These are phyloP conservation scores for Falcunculus frontatus DNA, from an alignment of 2,113 vertebrate genomes.

Conservation along the genomic window DNA sequence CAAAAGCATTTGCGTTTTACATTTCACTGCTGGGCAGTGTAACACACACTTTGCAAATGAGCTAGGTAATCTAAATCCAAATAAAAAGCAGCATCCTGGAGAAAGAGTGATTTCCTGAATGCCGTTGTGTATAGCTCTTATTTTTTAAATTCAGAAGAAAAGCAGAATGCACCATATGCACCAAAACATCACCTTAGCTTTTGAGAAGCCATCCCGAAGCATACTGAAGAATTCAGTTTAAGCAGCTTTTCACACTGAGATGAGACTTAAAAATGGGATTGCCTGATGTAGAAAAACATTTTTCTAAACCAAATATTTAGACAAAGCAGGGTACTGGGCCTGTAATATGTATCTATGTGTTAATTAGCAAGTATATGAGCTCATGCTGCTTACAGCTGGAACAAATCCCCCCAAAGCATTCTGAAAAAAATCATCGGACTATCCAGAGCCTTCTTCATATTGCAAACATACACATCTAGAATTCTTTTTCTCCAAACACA, in stretches of 20 bases:
- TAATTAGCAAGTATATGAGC: background rate
- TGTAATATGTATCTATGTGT: background rate
- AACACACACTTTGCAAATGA: background rate
- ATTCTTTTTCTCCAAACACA: background rate
- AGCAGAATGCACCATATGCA: background rate
- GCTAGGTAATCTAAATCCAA: background rate
- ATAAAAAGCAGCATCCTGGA: background rate
- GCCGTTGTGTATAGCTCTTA: background rate
- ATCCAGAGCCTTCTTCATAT: background rate
- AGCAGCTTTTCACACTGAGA: background rate
- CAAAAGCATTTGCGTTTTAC: background rate
- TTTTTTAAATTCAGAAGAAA: background rate
- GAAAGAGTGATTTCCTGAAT: background rate
- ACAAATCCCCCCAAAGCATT: background rate
- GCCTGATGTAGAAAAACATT: background rate
- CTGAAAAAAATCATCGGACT: background rate
- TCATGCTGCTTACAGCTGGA: background rate
- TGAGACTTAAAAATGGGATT: background rate
- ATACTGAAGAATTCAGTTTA: background rate
- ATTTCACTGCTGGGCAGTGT: background rate
- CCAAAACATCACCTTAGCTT: background rate
- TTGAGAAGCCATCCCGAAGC: background rate
- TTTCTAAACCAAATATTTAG: background rate
- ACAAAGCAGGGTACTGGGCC: background rate
- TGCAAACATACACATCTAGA: background rate